Evolutionary conservation across 1,140 invertebrate species (phyloP), one percentile per base, ranked within the genome.

Genomic region (Temnothorax curvispinosus): DNA sequence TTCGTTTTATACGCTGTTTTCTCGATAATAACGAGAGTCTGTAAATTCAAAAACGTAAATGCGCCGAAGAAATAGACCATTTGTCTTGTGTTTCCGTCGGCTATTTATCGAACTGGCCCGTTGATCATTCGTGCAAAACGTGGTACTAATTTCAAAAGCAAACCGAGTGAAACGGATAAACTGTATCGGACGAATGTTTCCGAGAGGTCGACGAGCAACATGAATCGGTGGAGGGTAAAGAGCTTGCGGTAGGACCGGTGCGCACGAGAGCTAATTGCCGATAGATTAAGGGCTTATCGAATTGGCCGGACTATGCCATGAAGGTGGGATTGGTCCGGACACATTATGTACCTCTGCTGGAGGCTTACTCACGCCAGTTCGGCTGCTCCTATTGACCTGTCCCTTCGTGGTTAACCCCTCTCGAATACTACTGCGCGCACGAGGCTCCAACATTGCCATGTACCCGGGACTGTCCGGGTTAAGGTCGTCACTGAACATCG

Each of bases 251-350:
- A 18, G 81, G 38, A 7, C 62, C 56, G 71, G 8, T 54, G 47
- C 74, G 88, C 72, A 69, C 50, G 87, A 90, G 87, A 90, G 90
- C 86, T 92, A 93, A 93, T 93, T 93, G 88, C 89, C 90, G 85
- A 92, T 88, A 91, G 92, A 93, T 93, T 90, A 92, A 90, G 91
- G 88, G 91, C 87, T 93, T 92, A 92, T 92, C 91, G 88, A 91
- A 90, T 92, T 56, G 87, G 86, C 77, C 58, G 87, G 71, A 44
- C 69, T 81, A 77, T 78, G 60, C 76, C 81, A 75, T 35, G 52
- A 38, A 41, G 60, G 62, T 60, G 41, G 76, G 58, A 90, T 88
- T 84, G 88, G 64, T 87, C 50, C 56, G 88, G 72, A 81, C 80
- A 52, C 87, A 56, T 86, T 88, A 88, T 82, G 72, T 78, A 74